These are phyloP conservation scores for Aplysina aerophoba DNA, from an alignment of 37 sponge, comb jelly and placozoan species.

Conservation along the genomic window DNA sequence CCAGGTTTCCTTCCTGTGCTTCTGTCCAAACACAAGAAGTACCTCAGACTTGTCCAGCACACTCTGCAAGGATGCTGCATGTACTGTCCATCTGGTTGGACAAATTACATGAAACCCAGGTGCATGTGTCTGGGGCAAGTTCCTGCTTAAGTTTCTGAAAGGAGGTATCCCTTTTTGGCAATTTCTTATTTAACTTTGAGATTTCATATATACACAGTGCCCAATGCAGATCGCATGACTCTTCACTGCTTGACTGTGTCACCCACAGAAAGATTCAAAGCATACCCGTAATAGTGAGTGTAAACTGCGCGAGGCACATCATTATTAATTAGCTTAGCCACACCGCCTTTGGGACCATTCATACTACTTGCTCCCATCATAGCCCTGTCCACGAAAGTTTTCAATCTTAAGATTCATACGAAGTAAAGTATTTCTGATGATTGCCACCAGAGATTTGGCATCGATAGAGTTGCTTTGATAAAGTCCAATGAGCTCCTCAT, in stretches of 20 bases:
- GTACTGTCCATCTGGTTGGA: slow-evolving; percentile 46
- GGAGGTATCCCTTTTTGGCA: slow-evolving; percentile 34
- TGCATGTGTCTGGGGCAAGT: slow-evolving; percentile 27
- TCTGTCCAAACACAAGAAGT: slow-evolving; percentile 23
- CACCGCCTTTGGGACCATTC: slow-evolving; percentile 44
- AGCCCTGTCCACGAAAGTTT: slow-evolving; percentile 54
- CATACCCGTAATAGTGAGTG: slow-evolving; percentile 9
- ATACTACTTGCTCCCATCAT: slow-evolving; percentile 68
- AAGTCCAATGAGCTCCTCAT: slow-evolving; percentile 41
- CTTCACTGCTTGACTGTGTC: slow-evolving; percentile 12
- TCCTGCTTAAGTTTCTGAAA: slow-evolving; percentile 40
- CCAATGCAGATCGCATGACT: slow-evolving; percentile 24
- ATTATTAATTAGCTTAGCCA: slow-evolving; percentile 34
- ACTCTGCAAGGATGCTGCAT: slow-evolving; percentile 39
- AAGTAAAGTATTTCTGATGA: slow-evolving; percentile 43
- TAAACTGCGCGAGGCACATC: slow-evolving; percentile 40
- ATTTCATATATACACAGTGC: slow-evolving; percentile 28
- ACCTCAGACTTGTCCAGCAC: slow-evolving; percentile 44
- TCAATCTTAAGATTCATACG: slow-evolving; percentile 38
- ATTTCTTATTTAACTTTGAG: slow-evolving; percentile 28
- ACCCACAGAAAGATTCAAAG: slow-evolving; percentile 10
- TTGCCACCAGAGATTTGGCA: slow-evolving; percentile 29
- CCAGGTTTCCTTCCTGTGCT: not conserved
- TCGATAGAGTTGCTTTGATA: slow-evolving; percentile 35
- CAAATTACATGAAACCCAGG: slow-evolving; percentile 37